Percentiles rank a stretch among this genome's conserved stretches.
Conservation (phyloP, 2,888 invertebrate species). For the Rotaria macrura region DNA sequence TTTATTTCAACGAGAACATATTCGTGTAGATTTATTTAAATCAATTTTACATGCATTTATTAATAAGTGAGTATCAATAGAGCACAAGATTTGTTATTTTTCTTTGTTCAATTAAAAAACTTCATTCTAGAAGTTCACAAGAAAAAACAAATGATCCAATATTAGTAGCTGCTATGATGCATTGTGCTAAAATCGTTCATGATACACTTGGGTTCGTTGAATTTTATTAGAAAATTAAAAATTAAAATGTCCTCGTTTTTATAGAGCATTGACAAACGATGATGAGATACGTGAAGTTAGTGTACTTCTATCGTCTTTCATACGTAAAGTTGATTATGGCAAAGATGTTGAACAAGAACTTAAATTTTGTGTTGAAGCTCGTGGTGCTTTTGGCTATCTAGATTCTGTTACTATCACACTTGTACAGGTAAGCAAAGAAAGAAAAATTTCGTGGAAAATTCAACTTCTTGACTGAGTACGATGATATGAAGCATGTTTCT, state of each 20-base stretch:
- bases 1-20: constrained; percentile 71
- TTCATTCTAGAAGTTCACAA: constrained; percentile 44
- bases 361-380: constrained; percentile 80
- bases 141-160: constrained; percentile 68
- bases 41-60: constrained; percentile 57
- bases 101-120: neutral
- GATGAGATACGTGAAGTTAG: constrained; percentile 80
- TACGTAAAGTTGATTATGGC: constrained; percentile 69
- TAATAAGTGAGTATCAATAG: neutral
- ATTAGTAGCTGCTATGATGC: constrained; percentile 74
- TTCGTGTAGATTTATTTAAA: constrained; percentile 72
- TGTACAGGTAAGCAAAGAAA: constrained; percentile 61
- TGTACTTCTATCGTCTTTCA: constrained; percentile 67
- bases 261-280: constrained; percentile 74
- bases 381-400: constrained; percentile 77
- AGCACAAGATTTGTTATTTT: neutral
- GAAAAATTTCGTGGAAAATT: neutral
- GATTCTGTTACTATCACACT: constrained; percentile 73
- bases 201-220: constrained; percentile 71
- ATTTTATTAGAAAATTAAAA: constrained; percentile 24
- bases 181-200: constrained; percentile 75
- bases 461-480: too few relatives aligned
- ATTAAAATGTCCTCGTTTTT: constrained; percentile 36
- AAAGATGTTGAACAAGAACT: constrained; percentile 76
- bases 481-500: too few relatives aligned